Base-by-base conservation (phyloP, 2,888 invertebrate species). In the Phlogophora meticulosa region DNA sequence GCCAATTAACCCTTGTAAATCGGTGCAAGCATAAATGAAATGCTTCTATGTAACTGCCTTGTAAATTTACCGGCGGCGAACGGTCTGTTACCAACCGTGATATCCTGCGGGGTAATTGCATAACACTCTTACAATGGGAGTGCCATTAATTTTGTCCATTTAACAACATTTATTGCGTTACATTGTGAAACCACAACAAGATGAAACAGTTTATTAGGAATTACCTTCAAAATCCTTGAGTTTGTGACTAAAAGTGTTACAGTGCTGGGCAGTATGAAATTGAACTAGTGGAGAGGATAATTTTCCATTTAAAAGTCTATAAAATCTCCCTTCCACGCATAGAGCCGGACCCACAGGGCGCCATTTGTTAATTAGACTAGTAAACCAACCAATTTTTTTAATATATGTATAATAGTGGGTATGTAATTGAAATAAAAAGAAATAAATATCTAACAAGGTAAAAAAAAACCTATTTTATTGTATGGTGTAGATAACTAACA, bases 1-100 rank as follows among this genome's bases (percentile, higher is more conserved):
- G 7, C 40, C 69, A 74, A 56, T 74, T 74, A 59, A 74, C 58
- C 58, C 51, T 60, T 59, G 43, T 75, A 52, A 59, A 73, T 67
- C 42, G 7, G n/a, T 17, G 32, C 42, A 42, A 40, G 24, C 24
- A 32, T 28, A 28, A 45, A 22, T 43, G 10, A 57, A 60, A 32
- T 17, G 40, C 38, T 49, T 20, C 22, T 43, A 68, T 57, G 3
- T 43, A 13, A 10, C 13, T 5, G 4, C 9, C 43, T 48, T 43
- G 22, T n/a, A 57, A 42, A 15, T 38, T 24, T 28, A 48, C 32
- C 4, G 32, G 9, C 9, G 20, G 13, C 22, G 9, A 53, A 15
- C 15, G 10, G 9, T n/a, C 7, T 13, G 36, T 55, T 48, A 46
- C 15, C 24, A 49, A 49, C 36, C 1, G 32, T 7, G 2, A 22